Evolutionary conservation across 2,888 invertebrate genomes (phyloP).

Genomic region (Parascotia fuliginaria): DNA sequence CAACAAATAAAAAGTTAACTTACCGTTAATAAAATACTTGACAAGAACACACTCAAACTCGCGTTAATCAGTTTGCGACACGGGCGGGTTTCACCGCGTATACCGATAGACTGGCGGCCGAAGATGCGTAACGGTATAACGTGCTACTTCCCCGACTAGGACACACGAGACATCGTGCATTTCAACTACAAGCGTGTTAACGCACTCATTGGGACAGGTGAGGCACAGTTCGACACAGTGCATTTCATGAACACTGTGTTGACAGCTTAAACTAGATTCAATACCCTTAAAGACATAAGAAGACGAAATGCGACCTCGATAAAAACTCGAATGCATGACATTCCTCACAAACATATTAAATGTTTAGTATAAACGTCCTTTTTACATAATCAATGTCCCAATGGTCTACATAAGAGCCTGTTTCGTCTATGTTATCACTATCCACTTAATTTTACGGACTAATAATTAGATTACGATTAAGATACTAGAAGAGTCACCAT

Average conservation of each 20-base stretch:
- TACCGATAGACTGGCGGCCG: conserved; percentile 64
- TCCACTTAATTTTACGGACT: too few species aligned
- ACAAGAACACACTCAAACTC: conserved; percentile 37
- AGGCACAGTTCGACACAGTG: conserved; percentile 38
- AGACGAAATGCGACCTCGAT: conserved; percentile 9
- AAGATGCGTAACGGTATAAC: conserved; percentile 68
- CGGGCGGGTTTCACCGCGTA: conserved; percentile 58
- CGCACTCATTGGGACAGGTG: conserved; percentile 24
- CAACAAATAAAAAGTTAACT: conserved; percentile 47
- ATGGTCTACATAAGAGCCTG: not conserved
- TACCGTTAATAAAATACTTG: conserved; percentile 58
- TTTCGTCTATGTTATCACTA: not conserved
- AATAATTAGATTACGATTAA: too few species aligned
- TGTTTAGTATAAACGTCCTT: not conserved
- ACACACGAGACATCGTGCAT: conserved; percentile 37
- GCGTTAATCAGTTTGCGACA: conserved; percentile 43
- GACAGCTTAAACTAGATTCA: conserved; percentile 40
- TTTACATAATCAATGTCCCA: conserved; percentile 2
- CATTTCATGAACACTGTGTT: conserved; percentile 22
- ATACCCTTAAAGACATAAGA: conserved; percentile 22
- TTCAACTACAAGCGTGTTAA: conserved; percentile 38
- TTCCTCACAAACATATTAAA: not conserved
- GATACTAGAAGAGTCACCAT: too few species aligned
- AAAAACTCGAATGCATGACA: not conserved
- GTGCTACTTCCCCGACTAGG: conserved; percentile 69